Evolutionary conservation across 1,140 invertebrate species (phyloP).

Genomic region (Achatina immaculata): DNA sequence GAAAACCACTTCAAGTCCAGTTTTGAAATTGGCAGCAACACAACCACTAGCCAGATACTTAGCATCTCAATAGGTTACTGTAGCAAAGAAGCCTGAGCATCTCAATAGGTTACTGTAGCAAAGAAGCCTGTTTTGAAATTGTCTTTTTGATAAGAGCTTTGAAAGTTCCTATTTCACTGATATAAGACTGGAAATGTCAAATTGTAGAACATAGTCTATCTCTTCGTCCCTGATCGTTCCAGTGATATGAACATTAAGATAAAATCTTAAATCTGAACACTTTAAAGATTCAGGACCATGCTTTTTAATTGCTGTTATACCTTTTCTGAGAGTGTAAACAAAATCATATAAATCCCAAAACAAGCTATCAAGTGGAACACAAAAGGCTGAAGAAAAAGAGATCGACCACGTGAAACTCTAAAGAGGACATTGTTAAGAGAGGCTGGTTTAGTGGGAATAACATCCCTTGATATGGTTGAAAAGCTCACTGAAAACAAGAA

Average conservation of each 20-base stretch:
- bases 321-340: constrained; percentile 67
- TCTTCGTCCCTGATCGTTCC: background rate
- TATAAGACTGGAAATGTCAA: background rate
- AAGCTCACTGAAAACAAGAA: too few relatives aligned
- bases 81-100: constrained; percentile 79
- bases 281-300: background rate
- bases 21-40: constrained; percentile 68
- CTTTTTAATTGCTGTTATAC: constrained; percentile 57
- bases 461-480: too few relatives aligned
- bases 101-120: too few relatives aligned
- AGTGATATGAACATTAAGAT: background rate
- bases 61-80: constrained; percentile 76
- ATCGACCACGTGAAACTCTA: too few relatives aligned
- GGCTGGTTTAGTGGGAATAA: too few relatives aligned
- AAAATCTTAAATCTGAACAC: background rate
- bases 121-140: too few relatives aligned
- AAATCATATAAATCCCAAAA: too few relatives aligned
- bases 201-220: background rate
- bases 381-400: too few relatives aligned
- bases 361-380: too few relatives aligned
- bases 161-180: background rate
- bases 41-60: constrained; percentile 54
- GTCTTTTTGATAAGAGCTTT: too few relatives aligned
- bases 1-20: constrained; percentile 25
- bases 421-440: too few relatives aligned